Evolutionary conservation across 2,113 vertebrate species (phyloP), one percentile per base, ranked within the genome.

Genomic region (Egretta garzetta): DNA sequence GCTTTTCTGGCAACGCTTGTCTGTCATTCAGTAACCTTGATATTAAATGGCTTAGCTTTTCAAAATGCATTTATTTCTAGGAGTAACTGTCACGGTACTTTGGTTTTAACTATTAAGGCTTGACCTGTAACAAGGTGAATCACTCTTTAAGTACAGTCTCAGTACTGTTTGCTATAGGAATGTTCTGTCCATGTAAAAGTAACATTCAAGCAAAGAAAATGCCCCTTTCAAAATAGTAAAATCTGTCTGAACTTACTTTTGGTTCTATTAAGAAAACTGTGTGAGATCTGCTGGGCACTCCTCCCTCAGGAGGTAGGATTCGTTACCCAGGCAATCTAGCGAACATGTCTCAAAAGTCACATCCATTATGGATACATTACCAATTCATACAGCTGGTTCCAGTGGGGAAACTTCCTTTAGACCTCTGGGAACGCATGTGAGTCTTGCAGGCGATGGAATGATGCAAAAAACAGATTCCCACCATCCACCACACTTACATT

Each of bases 11-110:
- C 77, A 92, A 86, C 60, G 59, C 33, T 63, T 35, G 2, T 72
- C 45, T 83, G 53, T 81, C 80, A 56, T 89, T 91, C 76, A 26
- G 73, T 93, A 84, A 89, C 89, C 89, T 89, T 89, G 76, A 67
- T 91, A 81, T 49, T 85, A 84, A 89, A 79, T 75, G 56, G 30
- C 68, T 81, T 94, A 60, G 50, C 76, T 89, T 94, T 67, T 55
- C 64, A 89, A 89, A 95, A 75, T 59, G 32, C 60, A 12, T 82
- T 85, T 79, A 72, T 89, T 90, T 84, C 33, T 74, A 50, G 28
- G 41, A 89, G 76, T 87, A 85, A 47, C 43, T 93, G 73, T 89
- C 76, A 73, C 32, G 43, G 33, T 72, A 50, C 62, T 87, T 91
- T 26, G 32, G 30, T 60, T 95, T 96, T 92, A 66, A 86, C 60